These are phyloP conservation scores for Dasyurus viverrinus DNA, from an alignment of 2,113 vertebrate genomes.

Conservation along the genomic window DNA sequence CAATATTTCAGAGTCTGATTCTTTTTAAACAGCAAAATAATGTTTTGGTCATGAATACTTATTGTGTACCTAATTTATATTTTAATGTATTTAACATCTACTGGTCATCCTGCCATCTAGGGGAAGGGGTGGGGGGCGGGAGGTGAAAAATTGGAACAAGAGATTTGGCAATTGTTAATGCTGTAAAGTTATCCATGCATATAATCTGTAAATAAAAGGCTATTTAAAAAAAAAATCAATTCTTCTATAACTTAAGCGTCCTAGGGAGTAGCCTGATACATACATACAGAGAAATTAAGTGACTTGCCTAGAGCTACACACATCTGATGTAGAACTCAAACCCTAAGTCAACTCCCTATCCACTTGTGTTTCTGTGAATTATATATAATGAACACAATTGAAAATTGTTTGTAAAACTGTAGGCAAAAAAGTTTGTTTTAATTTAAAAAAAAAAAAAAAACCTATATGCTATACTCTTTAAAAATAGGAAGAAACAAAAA, in stretches of 20 bases:
- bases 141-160: too few species aligned
- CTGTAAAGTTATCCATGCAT: too few species aligned
- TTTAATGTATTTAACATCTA: too few species aligned
- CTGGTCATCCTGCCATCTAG: too few species aligned
- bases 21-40: too few species aligned
- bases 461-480: neutral
- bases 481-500: conserved; percentile 23
- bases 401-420: neutral
- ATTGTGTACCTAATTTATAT: too few species aligned
- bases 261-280: neutral
- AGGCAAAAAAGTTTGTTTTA: neutral
- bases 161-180: too few species aligned
- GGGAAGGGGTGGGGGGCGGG: too few species aligned
- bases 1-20: too few species aligned
- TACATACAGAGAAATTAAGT: neutral
- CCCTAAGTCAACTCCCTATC: neutral
- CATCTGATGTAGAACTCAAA: neutral
- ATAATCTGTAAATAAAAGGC: too few species aligned
- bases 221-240: too few species aligned
- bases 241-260: neutral
- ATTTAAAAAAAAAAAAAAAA: neutral
- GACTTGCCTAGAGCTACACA: neutral
- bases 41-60: too few species aligned
- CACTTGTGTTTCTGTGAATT: neutral
- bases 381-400: neutral